Base-by-base conservation (phyloP, 2,113 vertebrate genomes). In the Pterophyllum scalare region DNA sequence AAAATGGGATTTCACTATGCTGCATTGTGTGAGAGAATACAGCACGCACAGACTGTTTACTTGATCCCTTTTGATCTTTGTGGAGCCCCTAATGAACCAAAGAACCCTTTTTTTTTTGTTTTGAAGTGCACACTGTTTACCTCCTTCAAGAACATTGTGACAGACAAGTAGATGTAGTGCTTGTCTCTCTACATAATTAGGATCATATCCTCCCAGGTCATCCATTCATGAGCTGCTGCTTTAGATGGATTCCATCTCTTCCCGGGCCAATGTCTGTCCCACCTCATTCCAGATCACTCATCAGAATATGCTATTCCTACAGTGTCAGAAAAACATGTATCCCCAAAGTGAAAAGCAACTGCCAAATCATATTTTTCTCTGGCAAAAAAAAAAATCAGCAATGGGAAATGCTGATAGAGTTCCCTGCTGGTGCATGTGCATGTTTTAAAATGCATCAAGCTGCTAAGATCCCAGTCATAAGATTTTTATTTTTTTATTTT, bases 201-300 rank as follows among this genome's bases (percentile, higher is more conserved):
- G 85, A 82, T 80, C 67, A 17, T 49, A 74, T 61, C 49, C 61
- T 86, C 77, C 82, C 57, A 15, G 60, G 57, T 74, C 85, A 85
- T 86, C 60, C 84, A 89, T 87, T 87, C 80, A 77, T 82, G 60
- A 84, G 78, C 74, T 64, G 52, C 59, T 33, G 62, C 84, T 84
- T 82, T 62, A 62, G 11, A 43, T 83, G 77, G 56, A 83, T 54
- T 58, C 77, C 28, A 40, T 15, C 57, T 82, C 80, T 67, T 82
- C 19, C 65, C 8, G 76, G 17, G 31, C 38, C 49, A 19, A 11
- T 52, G 15, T 80, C 12, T 65, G 17, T 86, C 82, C 81, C 76
- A 81, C 83, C 59, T 83, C 70, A 85, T 64, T 84, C 77, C 35
- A 70, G 75, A 60, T 87, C 65, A 74, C 85, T 61, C n/a, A 65